Percentiles rank a stretch among this genome's conserved stretches.
phyloP scores from a whole-genome alignment of 1,140 invertebrate genomes.

The Macrobrachium rosenbergii region DNA sequence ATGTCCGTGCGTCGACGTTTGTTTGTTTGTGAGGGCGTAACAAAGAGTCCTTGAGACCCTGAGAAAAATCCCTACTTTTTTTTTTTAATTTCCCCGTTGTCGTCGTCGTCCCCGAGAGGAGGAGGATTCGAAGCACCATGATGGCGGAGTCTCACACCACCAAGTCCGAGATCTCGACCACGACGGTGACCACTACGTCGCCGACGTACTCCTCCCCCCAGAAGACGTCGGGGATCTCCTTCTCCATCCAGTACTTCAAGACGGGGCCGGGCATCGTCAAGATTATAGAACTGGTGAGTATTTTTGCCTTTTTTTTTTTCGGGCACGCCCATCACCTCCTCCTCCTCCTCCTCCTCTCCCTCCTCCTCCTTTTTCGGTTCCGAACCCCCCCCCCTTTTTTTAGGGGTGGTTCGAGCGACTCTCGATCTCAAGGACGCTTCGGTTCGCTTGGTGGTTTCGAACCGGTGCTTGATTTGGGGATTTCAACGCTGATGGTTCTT shows the following conservation, averaged over 20 bases:
- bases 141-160: constrained; percentile 55
- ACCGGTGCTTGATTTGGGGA: not conserved
- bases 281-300: constrained; percentile 55
- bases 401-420: too few relatives aligned
- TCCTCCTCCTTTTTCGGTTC: too few relatives aligned
- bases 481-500: constrained; percentile 24
- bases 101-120: not conserved
- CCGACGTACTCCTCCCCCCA: constrained; percentile 50
- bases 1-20: constrained; percentile 11
- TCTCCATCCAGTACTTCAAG: constrained; percentile 55
- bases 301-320: too few relatives aligned
- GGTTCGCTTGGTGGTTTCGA: too few relatives aligned
- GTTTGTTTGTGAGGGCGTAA: constrained; percentile 9
- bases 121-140: constrained; percentile 20
- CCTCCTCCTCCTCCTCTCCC: too few relatives aligned
- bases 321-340: too few relatives aligned
- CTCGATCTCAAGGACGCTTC: too few relatives aligned
- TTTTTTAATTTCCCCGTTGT: too few relatives aligned
- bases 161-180: constrained; percentile 46
- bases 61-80: too few relatives aligned
- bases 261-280: constrained; percentile 54
- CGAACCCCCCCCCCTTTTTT: too few relatives aligned
- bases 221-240: constrained; percentile 38
- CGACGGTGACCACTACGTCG: constrained; percentile 30
- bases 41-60: not conserved